Evolutionary conservation across 2,113 vertebrate species (phyloP), one percentile per base, ranked within the genome.

Genomic region (Hippocampus zosterae): DNA sequence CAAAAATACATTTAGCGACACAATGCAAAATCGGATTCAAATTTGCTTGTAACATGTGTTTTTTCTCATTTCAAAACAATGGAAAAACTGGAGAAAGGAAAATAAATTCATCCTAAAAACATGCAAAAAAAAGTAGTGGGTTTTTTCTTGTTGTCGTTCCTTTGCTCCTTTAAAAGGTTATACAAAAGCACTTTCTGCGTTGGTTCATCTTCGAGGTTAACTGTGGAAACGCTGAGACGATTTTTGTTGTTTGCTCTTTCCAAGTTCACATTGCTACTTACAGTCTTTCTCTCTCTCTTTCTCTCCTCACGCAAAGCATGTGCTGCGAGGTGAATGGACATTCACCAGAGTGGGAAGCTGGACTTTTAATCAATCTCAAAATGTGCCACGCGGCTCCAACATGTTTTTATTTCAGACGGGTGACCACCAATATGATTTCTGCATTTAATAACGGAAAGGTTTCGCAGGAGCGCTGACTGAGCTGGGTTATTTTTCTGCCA

Each of bases 291-390:
- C 1, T 37, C 29, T 33, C 29, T 3, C 3, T 56, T 10, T 23
- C 96, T 93, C 90, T 83, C 85, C 87, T 86, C 91, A 90, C 95
- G 96, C 93, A 93, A 92, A 93, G 85, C 87, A 91, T 91, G 81
- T 83, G 91, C 91, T 93, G 91, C 88, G 84, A 77, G 91, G 88
- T 87, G 91, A 89, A 90, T 84, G 79, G 84, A 91, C 93, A 96
- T 96, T 96, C 95, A 97, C 97, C 95, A 96, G 90, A 90, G 86
- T 85, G 90, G 85, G 83, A 84, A 92, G 93, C 91, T 87, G 87
- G 92, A 91, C 90, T 84, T 95, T 97, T 92, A 92, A 95, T 96
- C 94, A 94, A 92, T 73, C 86, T 87, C 87, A 64, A n/a, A 4
- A 23, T 87, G 87, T 90, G 90, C 74, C 84, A 78, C 80, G 81